phyloP scores from a whole-genome alignment of 2,888 invertebrate genomes.

The Poecilus cupreus region DNA sequence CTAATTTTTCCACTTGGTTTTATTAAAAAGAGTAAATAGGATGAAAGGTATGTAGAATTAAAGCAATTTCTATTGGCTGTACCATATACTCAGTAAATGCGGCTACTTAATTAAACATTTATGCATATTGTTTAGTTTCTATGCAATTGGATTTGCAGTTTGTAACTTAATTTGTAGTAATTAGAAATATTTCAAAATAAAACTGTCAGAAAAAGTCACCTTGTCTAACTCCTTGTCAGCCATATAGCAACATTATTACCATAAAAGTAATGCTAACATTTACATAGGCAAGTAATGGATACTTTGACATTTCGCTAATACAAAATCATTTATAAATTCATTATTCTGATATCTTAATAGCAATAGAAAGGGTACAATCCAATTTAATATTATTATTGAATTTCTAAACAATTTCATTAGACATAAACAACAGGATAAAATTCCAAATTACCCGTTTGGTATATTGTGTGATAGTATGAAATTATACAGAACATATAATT shows the following conservation, averaged over 20 bases:
- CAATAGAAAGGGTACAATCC: constrained; percentile 20
- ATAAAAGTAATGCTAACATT: constrained; percentile 28
- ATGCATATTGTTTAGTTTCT: background rate
- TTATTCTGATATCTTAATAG: constrained; percentile 40
- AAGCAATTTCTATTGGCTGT: too few relatives aligned
- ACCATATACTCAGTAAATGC: too few relatives aligned
- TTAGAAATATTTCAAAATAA: background rate
- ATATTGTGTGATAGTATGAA: background rate
- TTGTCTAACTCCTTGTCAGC: background rate
- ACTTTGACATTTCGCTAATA: constrained; percentile 49
- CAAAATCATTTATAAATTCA: constrained; percentile 28
- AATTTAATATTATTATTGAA: constrained; percentile 15
- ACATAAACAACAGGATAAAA: background rate
- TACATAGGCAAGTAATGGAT: constrained; percentile 26
- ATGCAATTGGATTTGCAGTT: background rate
- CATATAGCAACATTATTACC: constrained; percentile 1
- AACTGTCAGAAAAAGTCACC: background rate
- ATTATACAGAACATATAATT: constrained; percentile 11
- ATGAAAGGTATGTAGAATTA: too few relatives aligned
- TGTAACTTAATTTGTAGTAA: background rate
- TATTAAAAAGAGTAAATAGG: too few relatives aligned
- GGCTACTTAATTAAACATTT: too few relatives aligned
- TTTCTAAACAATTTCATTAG: background rate
- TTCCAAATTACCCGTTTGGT: background rate
- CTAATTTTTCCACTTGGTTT: too few relatives aligned